Conservation (phyloP, 2,113 vertebrate species). For the mouse (Mus musculus) region GRCm39 chr11:52416001-52416500, state of each 20-base stretch:
- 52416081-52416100: neutral
- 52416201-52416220: neutral
- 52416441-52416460: neutral
- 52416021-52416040: neutral
- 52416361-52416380: neutral
- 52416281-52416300: neutral
- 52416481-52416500: neutral
- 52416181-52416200: too few relatives aligned
- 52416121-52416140: neutral
- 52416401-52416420: neutral
- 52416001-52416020: neutral
- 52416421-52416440: neutral
- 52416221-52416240: neutral
- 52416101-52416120: neutral
- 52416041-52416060: neutral
- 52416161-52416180: too few relatives aligned
- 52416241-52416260: neutral
- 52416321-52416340: neutral
- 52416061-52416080: rapidly evolving
- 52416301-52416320: neutral
- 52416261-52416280: neutral
- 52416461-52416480: neutral
- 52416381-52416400: neutral
- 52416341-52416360: slow-evolving; percentile 2
- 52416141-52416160: neutral